phyloP scores from a whole-genome alignment of 2,888 invertebrate genomes.

The Choristoneura rosaceana region DNA sequence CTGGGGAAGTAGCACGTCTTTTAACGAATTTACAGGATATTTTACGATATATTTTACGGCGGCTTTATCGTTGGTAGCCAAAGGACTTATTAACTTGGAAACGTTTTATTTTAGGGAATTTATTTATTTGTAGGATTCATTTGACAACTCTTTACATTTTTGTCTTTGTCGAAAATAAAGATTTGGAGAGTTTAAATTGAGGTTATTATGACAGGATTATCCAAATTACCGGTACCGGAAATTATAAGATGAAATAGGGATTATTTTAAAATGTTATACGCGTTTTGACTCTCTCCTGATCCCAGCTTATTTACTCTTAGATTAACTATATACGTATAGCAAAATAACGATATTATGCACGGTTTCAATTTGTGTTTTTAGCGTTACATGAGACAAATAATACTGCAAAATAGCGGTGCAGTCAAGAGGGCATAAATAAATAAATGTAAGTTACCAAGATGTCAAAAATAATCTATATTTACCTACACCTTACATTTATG shows the following conservation, averaged over 20 bases:
- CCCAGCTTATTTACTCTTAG: too few relatives aligned
- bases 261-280: background rate
- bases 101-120: too few relatives aligned
- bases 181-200: too few relatives aligned
- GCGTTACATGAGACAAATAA: constrained; percentile 38
- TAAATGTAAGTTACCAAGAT: too few relatives aligned
- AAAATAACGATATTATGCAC: too few relatives aligned
- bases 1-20: constrained; percentile 28
- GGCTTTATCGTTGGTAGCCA: constrained; percentile 22
- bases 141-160: background rate
- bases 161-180: background rate
- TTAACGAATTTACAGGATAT: constrained; percentile 27
- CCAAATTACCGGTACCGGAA: background rate
- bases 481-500: too few relatives aligned
- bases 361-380: background rate
- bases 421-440: too few relatives aligned
- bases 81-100: background rate
- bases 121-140: background rate
- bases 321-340: background rate
- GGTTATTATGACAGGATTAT: background rate
- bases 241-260: background rate
- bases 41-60: constrained; percentile 27
- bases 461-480: too few relatives aligned
- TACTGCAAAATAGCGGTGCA: constrained; percentile 45
- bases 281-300: background rate